A percentile compares a stretch with the other conserved stretches of the same genome.
Conservation (phyloP, 2,797 vertebrate genomes). For the Anguilla megastoma region DNA sequence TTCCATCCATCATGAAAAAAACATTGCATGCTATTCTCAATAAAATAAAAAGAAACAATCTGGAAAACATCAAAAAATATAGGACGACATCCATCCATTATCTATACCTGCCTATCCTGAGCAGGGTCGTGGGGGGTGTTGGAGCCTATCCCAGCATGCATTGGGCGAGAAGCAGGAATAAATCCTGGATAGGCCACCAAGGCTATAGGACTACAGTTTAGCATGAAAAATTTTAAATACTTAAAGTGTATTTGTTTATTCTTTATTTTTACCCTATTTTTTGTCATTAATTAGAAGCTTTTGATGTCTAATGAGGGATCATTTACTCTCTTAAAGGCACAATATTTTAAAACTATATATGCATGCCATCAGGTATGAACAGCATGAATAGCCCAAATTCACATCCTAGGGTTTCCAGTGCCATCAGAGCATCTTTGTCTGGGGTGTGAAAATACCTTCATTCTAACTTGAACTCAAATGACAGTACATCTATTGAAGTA, state of each 20-base stretch:
- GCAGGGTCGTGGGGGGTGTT: too few relatives aligned
- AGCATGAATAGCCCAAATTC: too few relatives aligned
- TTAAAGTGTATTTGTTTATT: not conserved
- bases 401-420: too few relatives aligned
- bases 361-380: not conserved
- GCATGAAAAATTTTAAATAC: not conserved
- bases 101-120: too few relatives aligned
- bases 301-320: not conserved
- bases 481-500: too few relatives aligned
- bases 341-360: not conserved
- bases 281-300: not conserved
- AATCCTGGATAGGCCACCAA: too few relatives aligned
- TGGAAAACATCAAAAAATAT: not conserved
- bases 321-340: not conserved
- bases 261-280: not conserved
- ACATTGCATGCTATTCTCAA: not conserved
- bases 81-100: not conserved
- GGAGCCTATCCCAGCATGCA: too few relatives aligned
- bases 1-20: not conserved
- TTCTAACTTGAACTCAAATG: too few relatives aligned
- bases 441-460: too few relatives aligned
- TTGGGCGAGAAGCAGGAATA: too few relatives aligned
- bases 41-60: not conserved
- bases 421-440: too few relatives aligned
- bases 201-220: not conserved